Base-by-base conservation (phyloP, 1,140 invertebrate species). In the Drosophila tropicalis region DNA sequence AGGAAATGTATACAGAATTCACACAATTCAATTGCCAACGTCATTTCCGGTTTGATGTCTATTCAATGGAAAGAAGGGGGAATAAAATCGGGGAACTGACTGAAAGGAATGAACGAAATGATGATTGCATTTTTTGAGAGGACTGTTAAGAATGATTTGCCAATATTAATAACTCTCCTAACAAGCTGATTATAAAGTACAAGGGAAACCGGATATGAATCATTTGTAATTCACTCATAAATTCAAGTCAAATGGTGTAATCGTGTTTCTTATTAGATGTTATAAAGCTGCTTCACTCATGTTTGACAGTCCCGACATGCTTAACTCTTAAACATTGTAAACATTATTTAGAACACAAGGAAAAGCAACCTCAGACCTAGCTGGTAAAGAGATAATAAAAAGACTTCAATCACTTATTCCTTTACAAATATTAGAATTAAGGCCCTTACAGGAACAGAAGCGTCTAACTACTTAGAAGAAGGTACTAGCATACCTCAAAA, bases 1-100 rank as follows among this genome's bases (percentile, higher is more conserved):
- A 51, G 75, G 41, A 69, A 79, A 68, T 81, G 70, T 72, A 81
- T 81, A 56, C 57, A 80, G 63, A 54, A 64, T 65, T 70, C 70
- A 57, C 74, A 82, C 82, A 76, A 87, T 87, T 76, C 83, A 82
- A 81, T 86, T 87, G 83, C 83, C 69, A 58, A 60, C 76, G 76
- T 86, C 76, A 87, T 78, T 76, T 86, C 82, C 83, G 83, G 63
- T 76, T 67, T 58, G 44, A 51, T 40, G 60, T 34, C 65, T 60
- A 58, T 51, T 51, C 44, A 51, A 51, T 51, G 9, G 12, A 22
- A 51, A 12, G 9, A 12, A 17, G 44, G 17, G 44, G 7, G 9
- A 22, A 19, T 1, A 10, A 19, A 1, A 19, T 57, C 39, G 71
- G 47, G 63, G 39, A 0, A 3, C 10, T 10, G 44, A 19, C 19